Percentiles rank a stretch among this genome's conserved stretches.
phyloP scores from a whole-genome alignment of 2,888 invertebrate species.

The Diadegma fenestrale region DNA sequence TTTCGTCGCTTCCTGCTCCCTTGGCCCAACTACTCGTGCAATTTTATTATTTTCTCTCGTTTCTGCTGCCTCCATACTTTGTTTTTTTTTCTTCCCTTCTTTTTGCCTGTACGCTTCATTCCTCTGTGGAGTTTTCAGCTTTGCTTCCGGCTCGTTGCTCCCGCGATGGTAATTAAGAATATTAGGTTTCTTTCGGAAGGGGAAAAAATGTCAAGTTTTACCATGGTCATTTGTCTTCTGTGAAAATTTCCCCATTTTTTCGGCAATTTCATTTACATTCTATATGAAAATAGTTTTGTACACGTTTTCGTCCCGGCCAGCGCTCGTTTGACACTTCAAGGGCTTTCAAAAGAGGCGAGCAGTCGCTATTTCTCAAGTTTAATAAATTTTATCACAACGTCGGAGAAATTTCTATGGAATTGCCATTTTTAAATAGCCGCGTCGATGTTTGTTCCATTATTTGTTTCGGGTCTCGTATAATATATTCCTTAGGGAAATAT shows the following conservation, averaged over 20 bases:
- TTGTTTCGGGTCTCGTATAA: background rate
- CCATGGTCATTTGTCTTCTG: slow-evolving; percentile 42
- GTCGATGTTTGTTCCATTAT: background rate
- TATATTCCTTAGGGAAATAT: background rate
- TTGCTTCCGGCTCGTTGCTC: slow-evolving; percentile 61
- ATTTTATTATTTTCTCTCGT: slow-evolving; percentile 63
- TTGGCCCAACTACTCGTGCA: slow-evolving; percentile 33
- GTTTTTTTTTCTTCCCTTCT: slow-evolving; percentile 4
- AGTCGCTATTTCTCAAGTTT: background rate
- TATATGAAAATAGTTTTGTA: slow-evolving; percentile 8
- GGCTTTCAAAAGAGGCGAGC: background rate
- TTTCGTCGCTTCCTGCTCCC: slow-evolving; percentile 31
- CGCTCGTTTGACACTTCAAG: background rate
- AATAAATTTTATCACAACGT: background rate
- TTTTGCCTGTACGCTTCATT: slow-evolving; percentile 31
- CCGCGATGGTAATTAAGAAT: slow-evolving; percentile 70
- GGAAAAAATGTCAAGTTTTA: slow-evolving; percentile 36
- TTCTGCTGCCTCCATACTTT: slow-evolving; percentile 7
- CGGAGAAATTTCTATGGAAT: background rate
- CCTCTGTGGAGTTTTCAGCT: slow-evolving; percentile 37
- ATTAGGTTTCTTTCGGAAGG: slow-evolving; percentile 67
- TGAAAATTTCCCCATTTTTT: slow-evolving; percentile 18
- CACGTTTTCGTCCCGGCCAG: background rate
- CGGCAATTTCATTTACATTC: background rate
- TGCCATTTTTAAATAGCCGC: background rate